Base-by-base conservation (phyloP, 2,888 invertebrate genomes). In the Trilocha varians region DNA sequence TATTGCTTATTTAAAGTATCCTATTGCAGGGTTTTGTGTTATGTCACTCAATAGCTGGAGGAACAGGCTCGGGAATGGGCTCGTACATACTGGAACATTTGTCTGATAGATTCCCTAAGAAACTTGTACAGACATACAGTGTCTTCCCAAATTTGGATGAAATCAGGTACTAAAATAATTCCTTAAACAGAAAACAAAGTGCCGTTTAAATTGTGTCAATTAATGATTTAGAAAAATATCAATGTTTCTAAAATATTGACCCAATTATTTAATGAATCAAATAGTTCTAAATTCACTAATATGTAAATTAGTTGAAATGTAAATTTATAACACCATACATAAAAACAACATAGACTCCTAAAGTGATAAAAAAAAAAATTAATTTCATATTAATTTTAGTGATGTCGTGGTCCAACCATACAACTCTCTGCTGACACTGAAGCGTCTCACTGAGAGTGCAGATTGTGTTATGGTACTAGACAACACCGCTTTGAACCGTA, bases 61-160 rank as follows among this genome's bases (percentile, higher is more conserved):
- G 99, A 41, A 99, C 99, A 4, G 99, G 99, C 0, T 99, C 98
- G 0, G 99, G 99, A 13, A 96, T 99, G 94, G 99, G 99, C 3
- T 99, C 99, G 0, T 97, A 95, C 66, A 93, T 97, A 55, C 82
- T 97, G 49, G 96, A 97, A 71, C 93, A 93, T 48, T 84, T 97
- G 1, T 93, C 95, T 0, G 96, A 97, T 68, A 91, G 97, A 54
- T 99, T 97, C 78, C 98, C 99, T 0, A 99, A 99, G 76, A 99
- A 99, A 73, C 80, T 99, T 32, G 94, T 99, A 32, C 96, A 99
- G 83, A 98, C 99, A 0, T 99, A 99, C 79, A 99, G 98, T 65
- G 99, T 99, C 3, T 99, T 99, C 72, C 99, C 99, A 0, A 99
- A 99, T 80, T 93, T 96, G 67, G 96, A 96, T 83, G 96, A 97